Evolutionary conservation across 2,888 invertebrate species (phyloP), one percentile per base, ranked within the genome.

Genomic region (Lasioglossum morio): DNA sequence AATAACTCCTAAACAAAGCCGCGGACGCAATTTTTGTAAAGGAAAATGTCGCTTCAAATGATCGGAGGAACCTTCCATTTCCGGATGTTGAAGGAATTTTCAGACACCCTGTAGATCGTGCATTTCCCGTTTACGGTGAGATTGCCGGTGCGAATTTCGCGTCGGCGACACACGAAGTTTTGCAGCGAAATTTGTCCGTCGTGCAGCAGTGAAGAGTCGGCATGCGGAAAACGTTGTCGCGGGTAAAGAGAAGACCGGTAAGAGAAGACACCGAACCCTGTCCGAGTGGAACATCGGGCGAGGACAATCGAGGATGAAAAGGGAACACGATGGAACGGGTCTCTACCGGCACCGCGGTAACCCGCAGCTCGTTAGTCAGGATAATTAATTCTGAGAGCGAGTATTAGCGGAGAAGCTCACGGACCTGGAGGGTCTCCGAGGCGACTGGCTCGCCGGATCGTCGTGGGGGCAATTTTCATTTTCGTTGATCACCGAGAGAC

Each of bases 381-480:
- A 87, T 91, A 91, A 91, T 91, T 91, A 91, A 90, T 91, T 91
- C 88, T 72, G 84, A 88, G 88, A 86, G 80, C 77, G 84, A 88
- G 87, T 90, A 87, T 90, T 83, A 88, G 82, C 79, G 74, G 76
- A 82, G 76, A 82, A 57, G 79, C 73, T 81, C 86, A 69, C 78
- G 78, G 81, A 69, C 70, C 72, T 57, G 43, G 23, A 40, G 75
- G 27, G 57, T 72, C 72, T 34, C 60, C 70, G 27, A 82, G 63
- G 72, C 27, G 77, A 79, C 79, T 43, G 73, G 74, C 46, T 57
- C 77, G 79, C 85, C 72, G 60, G 77, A 88, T 88, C 81, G 79
- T 78, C 83, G 37, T 14, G 77, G 60, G 79, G 37, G 46, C 63
- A 81, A 89, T 90, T 89, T 74, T 90, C 88, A 53, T 77, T 90